Percentiles rank a stretch among this genome's conserved stretches.
Conservation (phyloP, 2,888 invertebrate species). For the Papilio gigon region DNA sequence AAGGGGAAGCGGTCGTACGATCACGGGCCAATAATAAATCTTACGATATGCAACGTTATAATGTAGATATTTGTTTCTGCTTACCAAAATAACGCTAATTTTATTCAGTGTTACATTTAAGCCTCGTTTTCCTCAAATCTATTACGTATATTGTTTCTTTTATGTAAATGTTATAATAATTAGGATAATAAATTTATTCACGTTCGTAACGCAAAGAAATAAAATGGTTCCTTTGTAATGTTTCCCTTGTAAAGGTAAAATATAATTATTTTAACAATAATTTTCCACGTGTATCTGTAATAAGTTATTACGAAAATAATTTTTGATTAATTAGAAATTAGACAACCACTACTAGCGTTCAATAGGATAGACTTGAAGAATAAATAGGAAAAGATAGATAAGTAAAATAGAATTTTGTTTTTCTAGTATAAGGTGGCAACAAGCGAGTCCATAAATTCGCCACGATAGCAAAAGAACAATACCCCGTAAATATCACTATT, state of each 20-base stretch:
- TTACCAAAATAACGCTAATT: conserved; percentile 25
- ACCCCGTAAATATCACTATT: neutral
- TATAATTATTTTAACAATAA: neutral
- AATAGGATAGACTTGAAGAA: too few relatives aligned
- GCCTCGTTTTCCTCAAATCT: conserved; percentile 3
- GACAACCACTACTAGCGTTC: too few relatives aligned
- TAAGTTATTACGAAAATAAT: too few relatives aligned
- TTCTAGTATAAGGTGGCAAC: too few relatives aligned
- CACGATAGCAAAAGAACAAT: too few relatives aligned
- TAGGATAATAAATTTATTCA: neutral
- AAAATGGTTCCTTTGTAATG: neutral
- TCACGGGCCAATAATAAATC: conserved; percentile 37
- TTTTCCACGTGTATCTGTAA: too few relatives aligned
- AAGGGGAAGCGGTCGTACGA: conserved; percentile 24
- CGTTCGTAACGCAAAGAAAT: neutral
- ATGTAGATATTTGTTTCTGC: conserved; percentile 37
- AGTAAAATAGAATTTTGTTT: too few relatives aligned
- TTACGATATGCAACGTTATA: conserved; percentile 35
- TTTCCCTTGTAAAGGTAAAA: neutral
- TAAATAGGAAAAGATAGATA: too few relatives aligned
- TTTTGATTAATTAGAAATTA: too few relatives aligned
- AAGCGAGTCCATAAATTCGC: too few relatives aligned
- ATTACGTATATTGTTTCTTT: neutral
- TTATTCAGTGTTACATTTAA: conserved; percentile 23
- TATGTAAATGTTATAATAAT: conserved; percentile 10